Percentiles rank a stretch among this genome's conserved stretches.
These are phyloP conservation scores for Epinephelus awoara DNA, from an alignment of 2,797 vertebrate species.

Conservation along the genomic window DNA sequence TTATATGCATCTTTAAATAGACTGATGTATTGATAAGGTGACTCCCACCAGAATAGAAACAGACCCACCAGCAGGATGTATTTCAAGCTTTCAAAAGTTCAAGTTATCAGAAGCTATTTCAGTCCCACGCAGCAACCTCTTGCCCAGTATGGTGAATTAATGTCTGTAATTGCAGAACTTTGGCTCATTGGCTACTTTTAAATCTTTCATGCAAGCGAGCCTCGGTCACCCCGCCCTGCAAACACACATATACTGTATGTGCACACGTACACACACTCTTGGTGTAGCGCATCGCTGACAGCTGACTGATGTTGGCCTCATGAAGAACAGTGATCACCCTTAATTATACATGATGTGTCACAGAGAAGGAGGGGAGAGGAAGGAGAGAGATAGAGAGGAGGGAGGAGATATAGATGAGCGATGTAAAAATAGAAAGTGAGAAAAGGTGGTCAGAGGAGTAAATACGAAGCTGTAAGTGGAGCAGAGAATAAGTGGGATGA, in stretches of 20 bases:
- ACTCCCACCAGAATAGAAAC: constrained; percentile 47
- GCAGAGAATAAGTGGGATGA: constrained; percentile 32
- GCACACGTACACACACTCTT: constrained; percentile 29
- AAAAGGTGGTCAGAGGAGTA: constrained; percentile 47
- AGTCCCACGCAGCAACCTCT: constrained; percentile 3
- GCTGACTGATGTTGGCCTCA: constrained; percentile 77
- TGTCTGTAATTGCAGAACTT: constrained; percentile 63
- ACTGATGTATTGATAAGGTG: constrained; percentile 48
- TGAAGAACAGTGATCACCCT: constrained; percentile 81
- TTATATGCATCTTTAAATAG: constrained; percentile 49
- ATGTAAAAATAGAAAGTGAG: constrained; percentile 59
- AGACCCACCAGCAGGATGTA: constrained; percentile 31
- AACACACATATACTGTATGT: neutral
- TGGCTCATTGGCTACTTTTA: constrained; percentile 49
- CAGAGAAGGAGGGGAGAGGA: constrained; percentile 59
- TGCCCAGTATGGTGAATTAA: constrained; percentile 28
- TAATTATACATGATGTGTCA: constrained; percentile 86
- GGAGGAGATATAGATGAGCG: constrained; percentile 44
- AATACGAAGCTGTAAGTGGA: constrained; percentile 52
- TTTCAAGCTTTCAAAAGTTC: constrained; percentile 40
- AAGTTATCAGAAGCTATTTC: constrained; percentile 15
- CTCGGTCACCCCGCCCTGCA: neutral
- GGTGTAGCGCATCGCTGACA: constrained; percentile 65
- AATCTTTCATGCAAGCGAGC: constrained; percentile 66
- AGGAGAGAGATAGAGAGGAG: neutral